Evolutionary conservation across 2,113 vertebrate genomes (phyloP).

Genomic region (Daphoenositta chrysoptera): DNA sequence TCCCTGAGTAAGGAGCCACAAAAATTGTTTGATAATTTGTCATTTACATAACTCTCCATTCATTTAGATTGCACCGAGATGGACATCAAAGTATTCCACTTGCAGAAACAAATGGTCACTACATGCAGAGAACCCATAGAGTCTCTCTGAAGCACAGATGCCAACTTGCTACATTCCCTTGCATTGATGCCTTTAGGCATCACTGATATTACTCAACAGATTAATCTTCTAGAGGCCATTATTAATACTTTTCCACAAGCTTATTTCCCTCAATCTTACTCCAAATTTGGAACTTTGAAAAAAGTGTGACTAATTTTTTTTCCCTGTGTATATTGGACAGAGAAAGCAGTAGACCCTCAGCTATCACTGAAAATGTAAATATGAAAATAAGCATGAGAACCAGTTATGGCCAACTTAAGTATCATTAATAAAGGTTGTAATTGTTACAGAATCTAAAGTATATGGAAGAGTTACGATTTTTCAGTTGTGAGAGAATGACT

Average conservation of each 20-base stretch:
- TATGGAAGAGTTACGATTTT: not conserved
- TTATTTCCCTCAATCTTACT: not conserved
- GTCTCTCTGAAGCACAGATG: not conserved
- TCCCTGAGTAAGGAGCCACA: not conserved
- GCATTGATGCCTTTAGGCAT: not conserved
- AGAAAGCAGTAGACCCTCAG: not conserved
- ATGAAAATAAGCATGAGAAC: not conserved
- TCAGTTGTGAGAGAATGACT: not conserved
- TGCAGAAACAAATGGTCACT: not conserved
- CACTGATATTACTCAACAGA: not conserved
- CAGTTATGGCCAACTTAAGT: not conserved
- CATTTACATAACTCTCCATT: not conserved
- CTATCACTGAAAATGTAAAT: not conserved
- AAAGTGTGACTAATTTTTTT: not conserved
- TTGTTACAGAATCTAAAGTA: not conserved
- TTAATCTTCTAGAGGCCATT: not conserved
- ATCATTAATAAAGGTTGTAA: fast-evolving
- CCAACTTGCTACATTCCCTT: not conserved
- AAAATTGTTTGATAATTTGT: not conserved
- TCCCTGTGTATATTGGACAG: fast-evolving
- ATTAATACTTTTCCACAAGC: not conserved
- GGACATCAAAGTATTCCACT: not conserved
- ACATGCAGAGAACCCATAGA: not conserved
- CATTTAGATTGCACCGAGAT: not conserved
- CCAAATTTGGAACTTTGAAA: not conserved